These are phyloP conservation scores for Serilophus lunatus DNA, from an alignment of 2,113 vertebrate species.

Conservation along the genomic window DNA sequence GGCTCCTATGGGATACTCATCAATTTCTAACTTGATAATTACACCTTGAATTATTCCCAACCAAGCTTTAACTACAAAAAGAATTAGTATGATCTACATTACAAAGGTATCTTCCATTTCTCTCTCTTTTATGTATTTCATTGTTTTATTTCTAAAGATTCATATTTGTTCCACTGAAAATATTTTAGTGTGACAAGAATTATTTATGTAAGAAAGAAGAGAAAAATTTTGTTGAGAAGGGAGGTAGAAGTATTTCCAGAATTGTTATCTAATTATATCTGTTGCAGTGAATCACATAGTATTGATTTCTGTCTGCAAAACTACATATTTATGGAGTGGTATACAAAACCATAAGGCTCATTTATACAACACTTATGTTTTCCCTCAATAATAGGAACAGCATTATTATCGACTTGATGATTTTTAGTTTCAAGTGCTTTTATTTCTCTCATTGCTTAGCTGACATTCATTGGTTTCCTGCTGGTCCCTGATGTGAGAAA, in stretches of 20 bases:
- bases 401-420: constrained; percentile 39
- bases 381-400: constrained; percentile 5
- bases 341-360: constrained; percentile 1
- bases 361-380: constrained; percentile 32
- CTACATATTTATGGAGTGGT: neutral
- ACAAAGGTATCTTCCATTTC: neutral
- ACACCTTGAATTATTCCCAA: neutral
- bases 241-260: neutral
- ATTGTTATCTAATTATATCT: constrained; percentile 25
- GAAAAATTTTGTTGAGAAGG: neutral
- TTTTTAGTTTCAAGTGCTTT: constrained; percentile 46
- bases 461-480: constrained; percentile 16
- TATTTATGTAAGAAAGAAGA: neutral
- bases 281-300: constrained; percentile 7
- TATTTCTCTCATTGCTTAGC: constrained; percentile 32
- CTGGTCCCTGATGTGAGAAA: constrained; percentile 19
- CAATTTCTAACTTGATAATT: neutral
- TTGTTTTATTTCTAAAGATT: neutral
- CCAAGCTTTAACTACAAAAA: neutral
- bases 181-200: neutral
- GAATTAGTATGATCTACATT: neutral
- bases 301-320: constrained; percentile 21
- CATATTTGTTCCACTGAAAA: neutral
- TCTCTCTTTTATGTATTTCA: neutral
- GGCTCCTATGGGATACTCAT: neutral